Percentiles rank a stretch among this genome's conserved stretches.
Conservation (phyloP, 2,797 vertebrate species). For the Falco peregrinus region DNA sequence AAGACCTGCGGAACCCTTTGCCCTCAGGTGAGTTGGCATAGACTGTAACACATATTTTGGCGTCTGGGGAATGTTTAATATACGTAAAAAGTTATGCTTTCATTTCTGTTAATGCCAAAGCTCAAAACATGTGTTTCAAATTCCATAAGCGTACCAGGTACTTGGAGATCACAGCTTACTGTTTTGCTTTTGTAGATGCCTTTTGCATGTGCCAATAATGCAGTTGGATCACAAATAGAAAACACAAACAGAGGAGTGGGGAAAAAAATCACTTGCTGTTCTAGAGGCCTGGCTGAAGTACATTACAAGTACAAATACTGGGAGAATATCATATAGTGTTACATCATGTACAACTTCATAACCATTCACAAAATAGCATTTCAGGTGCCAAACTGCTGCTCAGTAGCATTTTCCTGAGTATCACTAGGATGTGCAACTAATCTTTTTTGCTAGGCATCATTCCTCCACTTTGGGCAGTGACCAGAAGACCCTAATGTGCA, state of each 20-base stretch:
- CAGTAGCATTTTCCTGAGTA: background rate
- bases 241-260: background rate
- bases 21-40: slow-evolving; percentile 17
- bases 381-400: background rate
- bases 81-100: background rate
- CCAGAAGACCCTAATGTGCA: background rate
- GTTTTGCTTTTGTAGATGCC: slow-evolving; percentile 17
- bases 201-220: background rate
- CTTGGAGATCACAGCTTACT: slow-evolving; percentile 6
- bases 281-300: background rate
- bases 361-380: background rate
- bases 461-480: background rate
- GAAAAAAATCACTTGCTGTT: background rate
- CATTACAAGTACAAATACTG: background rate
- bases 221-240: background rate
- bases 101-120: slow-evolving; percentile 25
- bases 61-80: slow-evolving; percentile 11
- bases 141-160: background rate
- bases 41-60: background rate
- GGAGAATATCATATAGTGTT: background rate
- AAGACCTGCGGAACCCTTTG: background rate
- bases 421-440: background rate
- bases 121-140: slow-evolving; percentile 24
- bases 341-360: background rate
- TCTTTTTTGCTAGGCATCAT: background rate